Evolutionary conservation across 2,113 vertebrate genomes (phyloP).

Genomic region (Amia ocellicauda): DNA sequence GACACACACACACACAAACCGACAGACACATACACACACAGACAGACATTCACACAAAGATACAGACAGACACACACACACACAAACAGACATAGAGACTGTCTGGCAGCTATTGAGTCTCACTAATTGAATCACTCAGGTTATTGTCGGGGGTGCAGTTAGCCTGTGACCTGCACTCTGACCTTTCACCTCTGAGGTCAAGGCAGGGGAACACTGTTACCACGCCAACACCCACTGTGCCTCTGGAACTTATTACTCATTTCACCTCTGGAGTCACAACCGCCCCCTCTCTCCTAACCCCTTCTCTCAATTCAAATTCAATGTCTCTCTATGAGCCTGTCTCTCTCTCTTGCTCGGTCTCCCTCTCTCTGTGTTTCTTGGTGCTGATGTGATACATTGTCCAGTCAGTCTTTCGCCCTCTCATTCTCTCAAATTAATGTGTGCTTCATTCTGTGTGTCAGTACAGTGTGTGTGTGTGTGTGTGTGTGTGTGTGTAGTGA

Average conservation of each 20-base stretch:
- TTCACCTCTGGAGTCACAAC: conserved; percentile 7
- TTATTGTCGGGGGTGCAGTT: too few relatives aligned
- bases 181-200: too few relatives aligned
- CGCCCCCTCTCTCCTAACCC: background rate
- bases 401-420: conserved; percentile 5
- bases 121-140: too few relatives aligned
- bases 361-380: conserved; percentile 33
- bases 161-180: too few relatives aligned
- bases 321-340: conserved; percentile 36
- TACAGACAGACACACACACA: too few relatives aligned
- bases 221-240: background rate
- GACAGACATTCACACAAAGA: background rate
- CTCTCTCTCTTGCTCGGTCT: conserved; percentile 31
- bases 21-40: background rate
- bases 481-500: background rate
- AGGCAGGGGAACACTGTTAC: conserved; percentile 4
- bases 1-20: conserved; percentile 17
- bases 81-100: background rate
- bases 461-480: background rate
- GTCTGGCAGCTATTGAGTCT: conserved; percentile 19
- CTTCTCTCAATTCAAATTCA: conserved; percentile 33
- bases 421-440: background rate
- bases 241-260: conserved; percentile 5
- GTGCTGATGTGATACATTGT: conserved; percentile 28
- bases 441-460: background rate